Percentiles rank a stretch among this genome's conserved stretches.
Conservation (phyloP, 2,797 vertebrate species). For the Myoxocephalus aenaeus region DNA sequence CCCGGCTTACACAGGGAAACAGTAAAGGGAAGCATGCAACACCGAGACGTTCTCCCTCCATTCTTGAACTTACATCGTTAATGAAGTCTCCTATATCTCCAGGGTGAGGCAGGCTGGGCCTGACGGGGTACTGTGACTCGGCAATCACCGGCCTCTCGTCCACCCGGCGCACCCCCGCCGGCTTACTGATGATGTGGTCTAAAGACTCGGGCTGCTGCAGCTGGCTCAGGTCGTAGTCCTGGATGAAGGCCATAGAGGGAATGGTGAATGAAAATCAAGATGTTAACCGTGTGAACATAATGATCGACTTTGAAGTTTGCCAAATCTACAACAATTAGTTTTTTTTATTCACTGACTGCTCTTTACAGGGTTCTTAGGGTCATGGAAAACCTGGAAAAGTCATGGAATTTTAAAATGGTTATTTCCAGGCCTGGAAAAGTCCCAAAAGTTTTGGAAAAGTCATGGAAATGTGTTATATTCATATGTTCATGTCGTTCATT, state of each 20-base stretch:
- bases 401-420: too few relatives aligned
- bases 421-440: too few relatives aligned
- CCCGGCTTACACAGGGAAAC: background rate
- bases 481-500: too few relatives aligned
- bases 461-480: too few relatives aligned
- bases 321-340: background rate
- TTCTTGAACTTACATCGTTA: slow-evolving; percentile 87
- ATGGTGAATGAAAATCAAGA: background rate
- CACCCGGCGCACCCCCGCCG: slow-evolving; percentile 92
- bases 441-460: too few relatives aligned
- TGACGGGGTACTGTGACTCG: slow-evolving; percentile 94
- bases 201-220: slow-evolving; percentile 97
- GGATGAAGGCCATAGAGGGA: slow-evolving; percentile 41
- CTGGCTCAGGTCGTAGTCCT: slow-evolving; percentile 99
- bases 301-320: background rate
- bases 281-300: background rate
- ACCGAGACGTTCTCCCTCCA: background rate
- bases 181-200: slow-evolving; percentile 94
- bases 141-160: slow-evolving; percentile 96
- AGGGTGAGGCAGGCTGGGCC: slow-evolving; percentile 94
- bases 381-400: too few relatives aligned
- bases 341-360: background rate
- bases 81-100: slow-evolving; percentile 99
- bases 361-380: too few relatives aligned
- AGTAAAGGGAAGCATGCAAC: background rate